These are phyloP conservation scores for Alfaro cultratus DNA, from an alignment of 2,797 vertebrate species.

Conservation along the genomic window DNA sequence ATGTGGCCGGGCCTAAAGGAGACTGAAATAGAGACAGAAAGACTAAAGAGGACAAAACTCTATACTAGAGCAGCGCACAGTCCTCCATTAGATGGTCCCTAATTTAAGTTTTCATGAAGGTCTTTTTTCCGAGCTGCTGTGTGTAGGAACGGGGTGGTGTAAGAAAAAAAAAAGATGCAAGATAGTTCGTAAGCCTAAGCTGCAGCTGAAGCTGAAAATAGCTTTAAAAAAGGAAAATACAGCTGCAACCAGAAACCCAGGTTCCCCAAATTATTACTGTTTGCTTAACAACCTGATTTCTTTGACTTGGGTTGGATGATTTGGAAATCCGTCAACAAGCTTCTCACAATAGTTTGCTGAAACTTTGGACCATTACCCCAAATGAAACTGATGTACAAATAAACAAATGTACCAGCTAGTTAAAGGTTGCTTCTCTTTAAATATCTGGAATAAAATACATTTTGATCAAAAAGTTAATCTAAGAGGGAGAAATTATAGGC, in stretches of 20 bases:
- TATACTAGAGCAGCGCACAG: slow-evolving; percentile 13
- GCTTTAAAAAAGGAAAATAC: neutral
- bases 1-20: slow-evolving; percentile 72
- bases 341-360: too few species aligned
- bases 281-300: too few species aligned
- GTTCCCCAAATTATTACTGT: neutral
- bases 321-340: too few species aligned
- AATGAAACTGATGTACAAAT: too few species aligned
- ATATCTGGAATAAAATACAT: neutral
- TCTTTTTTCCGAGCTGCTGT: neutral
- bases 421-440: neutral
- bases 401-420: neutral
- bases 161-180: neutral
- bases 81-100: neutral
- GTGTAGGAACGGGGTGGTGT: slow-evolving; percentile 1
- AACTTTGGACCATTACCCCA: too few species aligned
- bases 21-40: slow-evolving; percentile 63
- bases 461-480: neutral
- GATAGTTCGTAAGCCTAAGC: neutral
- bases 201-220: neutral
- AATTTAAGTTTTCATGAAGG: slow-evolving; percentile 18
- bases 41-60: slow-evolving; percentile 20
- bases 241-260: neutral
- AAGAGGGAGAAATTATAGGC: neutral
- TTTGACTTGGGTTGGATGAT: too few species aligned